These are phyloP conservation scores for Iguana delicatissima DNA, from an alignment of 2,797 vertebrate species.

Conservation along the genomic window DNA sequence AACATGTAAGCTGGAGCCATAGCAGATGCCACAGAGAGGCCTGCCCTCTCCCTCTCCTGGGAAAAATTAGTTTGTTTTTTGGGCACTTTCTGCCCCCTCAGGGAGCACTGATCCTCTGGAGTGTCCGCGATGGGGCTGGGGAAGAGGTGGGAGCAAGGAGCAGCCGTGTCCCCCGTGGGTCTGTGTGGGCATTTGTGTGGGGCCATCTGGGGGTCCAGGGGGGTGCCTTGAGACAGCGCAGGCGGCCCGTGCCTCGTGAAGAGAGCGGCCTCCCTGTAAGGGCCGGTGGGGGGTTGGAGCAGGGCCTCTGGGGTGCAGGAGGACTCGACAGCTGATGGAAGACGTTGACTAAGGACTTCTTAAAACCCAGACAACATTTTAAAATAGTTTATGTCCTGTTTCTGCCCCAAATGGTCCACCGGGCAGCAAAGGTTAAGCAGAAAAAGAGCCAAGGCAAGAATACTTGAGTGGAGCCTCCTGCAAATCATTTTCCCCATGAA, in stretches of 20 bases:
- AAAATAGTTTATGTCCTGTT: not conserved
- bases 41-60: slow-evolving; percentile 45
- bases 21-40: slow-evolving; percentile 49
- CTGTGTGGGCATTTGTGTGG: not conserved
- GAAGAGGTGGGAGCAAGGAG: no score
- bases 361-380: not conserved
- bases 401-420: not conserved
- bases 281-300: not conserved
- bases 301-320: not conserved
- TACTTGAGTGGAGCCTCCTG: no score
- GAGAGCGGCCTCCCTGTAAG: no score
- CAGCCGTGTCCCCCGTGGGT: no score
- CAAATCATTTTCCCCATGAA: not conserved
- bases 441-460: not conserved
- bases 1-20: slow-evolving; percentile 39
- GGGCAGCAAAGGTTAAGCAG: not conserved
- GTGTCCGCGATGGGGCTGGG: not conserved
- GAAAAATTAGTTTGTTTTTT: slow-evolving; percentile 58
- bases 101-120: slow-evolving; percentile 40
- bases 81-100: slow-evolving; percentile 36
- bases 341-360: not conserved
- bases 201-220: not conserved
- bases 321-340: not conserved
- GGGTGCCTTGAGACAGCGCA: not conserved
- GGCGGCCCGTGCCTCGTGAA: not conserved